phyloP scores from a whole-genome alignment of 2,888 invertebrate species.

The Drosophila suboccidentalis region DNA sequence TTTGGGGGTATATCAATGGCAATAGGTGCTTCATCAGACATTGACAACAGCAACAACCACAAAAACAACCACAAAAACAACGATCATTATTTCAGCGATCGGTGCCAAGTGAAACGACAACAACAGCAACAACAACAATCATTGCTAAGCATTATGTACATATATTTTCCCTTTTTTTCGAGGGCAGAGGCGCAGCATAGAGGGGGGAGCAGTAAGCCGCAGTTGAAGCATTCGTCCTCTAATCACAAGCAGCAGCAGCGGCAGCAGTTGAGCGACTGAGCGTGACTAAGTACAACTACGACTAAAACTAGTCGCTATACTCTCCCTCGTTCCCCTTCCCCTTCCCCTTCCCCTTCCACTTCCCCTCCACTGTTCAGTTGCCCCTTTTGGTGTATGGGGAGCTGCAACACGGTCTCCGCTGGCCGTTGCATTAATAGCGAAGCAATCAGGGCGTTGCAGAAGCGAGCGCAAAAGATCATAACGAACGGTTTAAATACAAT shows the following conservation, averaged over 20 bases:
- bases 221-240: conserved; percentile 68
- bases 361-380: background rate
- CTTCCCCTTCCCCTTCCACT: background rate
- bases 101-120: conserved; percentile 47
- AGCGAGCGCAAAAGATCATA: conserved; percentile 77
- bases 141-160: conserved; percentile 49
- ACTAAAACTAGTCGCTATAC: conserved; percentile 30
- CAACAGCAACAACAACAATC: conserved; percentile 22
- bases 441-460: conserved; percentile 80
- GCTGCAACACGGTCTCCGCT: conserved; percentile 47
- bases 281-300: conserved; percentile 76
- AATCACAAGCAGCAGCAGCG: conserved; percentile 62
- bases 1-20: conserved; percentile 41
- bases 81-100: conserved; percentile 48
- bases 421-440: conserved; percentile 77
- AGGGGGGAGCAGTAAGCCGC: conserved; percentile 36
- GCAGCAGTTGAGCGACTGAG: conserved; percentile 51
- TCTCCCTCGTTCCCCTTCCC: background rate
- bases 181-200: background rate
- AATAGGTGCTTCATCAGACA: conserved; percentile 48
- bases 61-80: conserved; percentile 5
- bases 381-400: conserved; percentile 1
- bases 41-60: conserved; percentile 28
- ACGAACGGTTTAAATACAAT: conserved; percentile 81
- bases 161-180: conserved; percentile 12